Evolutionary conservation across 2,113 vertebrate genomes (phyloP).

Genomic region (Delphinus delphis): DNA sequence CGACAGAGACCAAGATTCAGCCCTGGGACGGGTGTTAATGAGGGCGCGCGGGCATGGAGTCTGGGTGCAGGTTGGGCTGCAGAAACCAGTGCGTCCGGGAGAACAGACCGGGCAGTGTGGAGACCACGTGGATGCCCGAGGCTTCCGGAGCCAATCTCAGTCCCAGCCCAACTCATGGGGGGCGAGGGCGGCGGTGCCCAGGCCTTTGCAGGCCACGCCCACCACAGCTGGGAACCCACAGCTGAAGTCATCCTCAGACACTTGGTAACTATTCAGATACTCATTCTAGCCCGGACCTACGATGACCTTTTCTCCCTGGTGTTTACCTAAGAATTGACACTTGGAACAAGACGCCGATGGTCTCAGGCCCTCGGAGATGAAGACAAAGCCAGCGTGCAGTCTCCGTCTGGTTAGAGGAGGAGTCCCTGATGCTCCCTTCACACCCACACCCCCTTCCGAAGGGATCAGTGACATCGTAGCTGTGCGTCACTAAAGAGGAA

Average conservation of each 20-base stretch:
- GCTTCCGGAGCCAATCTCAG: not conserved
- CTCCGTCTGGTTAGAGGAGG: not conserved
- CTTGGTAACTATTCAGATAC: not conserved
- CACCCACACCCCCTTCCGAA: not conserved
- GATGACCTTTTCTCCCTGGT: not conserved
- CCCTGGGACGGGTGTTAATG: not conserved
- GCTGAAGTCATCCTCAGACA: no score
- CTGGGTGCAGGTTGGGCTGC: not conserved
- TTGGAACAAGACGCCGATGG: not conserved
- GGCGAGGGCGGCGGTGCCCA: accelerated
- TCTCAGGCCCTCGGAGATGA: not conserved
- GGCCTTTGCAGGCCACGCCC: not conserved
- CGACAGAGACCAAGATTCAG: not conserved
- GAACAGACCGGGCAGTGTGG: not conserved
- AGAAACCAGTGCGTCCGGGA: not conserved
- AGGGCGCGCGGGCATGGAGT: no score
- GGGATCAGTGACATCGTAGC: not conserved
- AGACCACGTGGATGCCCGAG: not conserved
- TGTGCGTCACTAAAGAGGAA: not conserved
- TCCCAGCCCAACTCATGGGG: not conserved
- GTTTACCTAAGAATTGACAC: not conserved
- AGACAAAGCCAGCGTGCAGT: not conserved
- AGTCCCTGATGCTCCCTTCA: not conserved
- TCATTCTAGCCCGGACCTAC: not conserved
- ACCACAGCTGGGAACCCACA: not conserved